Conservation (phyloP, 1,140 invertebrate genomes). For the Neoseiulus cucumeris region DNA sequence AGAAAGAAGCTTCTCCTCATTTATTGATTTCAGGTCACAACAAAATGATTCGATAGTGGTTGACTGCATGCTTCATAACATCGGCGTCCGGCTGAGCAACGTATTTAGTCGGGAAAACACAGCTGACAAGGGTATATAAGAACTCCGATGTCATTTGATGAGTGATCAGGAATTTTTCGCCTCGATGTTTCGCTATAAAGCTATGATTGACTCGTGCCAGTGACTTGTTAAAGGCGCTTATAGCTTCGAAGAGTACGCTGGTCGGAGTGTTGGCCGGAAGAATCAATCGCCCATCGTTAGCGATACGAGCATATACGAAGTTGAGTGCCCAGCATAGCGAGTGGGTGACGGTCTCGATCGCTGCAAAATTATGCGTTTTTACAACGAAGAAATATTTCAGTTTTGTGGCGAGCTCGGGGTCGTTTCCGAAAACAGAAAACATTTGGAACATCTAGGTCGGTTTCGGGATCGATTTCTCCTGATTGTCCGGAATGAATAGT, state of each 20-base stretch:
- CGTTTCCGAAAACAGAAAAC: background rate
- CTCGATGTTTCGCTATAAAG: background rate
- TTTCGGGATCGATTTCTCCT: background rate
- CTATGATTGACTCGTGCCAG: too few relatives aligned
- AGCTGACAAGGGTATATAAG: background rate
- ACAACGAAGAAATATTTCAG: background rate
- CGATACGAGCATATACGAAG: background rate
- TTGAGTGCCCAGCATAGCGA: background rate
- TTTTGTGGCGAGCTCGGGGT: background rate
- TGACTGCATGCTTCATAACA: background rate
- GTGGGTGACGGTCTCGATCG: background rate
- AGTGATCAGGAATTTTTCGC: background rate
- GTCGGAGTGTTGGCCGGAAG: background rate
- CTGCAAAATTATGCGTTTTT: background rate
- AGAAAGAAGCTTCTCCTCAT: too few relatives aligned
- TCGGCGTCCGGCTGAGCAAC: background rate
- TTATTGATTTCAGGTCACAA: too few relatives aligned
- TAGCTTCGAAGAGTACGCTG: too few relatives aligned
- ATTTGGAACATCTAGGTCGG: background rate
- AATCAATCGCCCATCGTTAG: background rate
- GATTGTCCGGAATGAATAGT: background rate
- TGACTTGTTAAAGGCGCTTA: too few relatives aligned
- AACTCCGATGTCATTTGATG: background rate
- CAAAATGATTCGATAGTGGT: background rate
- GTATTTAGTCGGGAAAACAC: background rate